These are phyloP conservation scores for Parascotia fuliginaria DNA, from an alignment of 2,888 invertebrate genomes.

Conservation along the genomic window DNA sequence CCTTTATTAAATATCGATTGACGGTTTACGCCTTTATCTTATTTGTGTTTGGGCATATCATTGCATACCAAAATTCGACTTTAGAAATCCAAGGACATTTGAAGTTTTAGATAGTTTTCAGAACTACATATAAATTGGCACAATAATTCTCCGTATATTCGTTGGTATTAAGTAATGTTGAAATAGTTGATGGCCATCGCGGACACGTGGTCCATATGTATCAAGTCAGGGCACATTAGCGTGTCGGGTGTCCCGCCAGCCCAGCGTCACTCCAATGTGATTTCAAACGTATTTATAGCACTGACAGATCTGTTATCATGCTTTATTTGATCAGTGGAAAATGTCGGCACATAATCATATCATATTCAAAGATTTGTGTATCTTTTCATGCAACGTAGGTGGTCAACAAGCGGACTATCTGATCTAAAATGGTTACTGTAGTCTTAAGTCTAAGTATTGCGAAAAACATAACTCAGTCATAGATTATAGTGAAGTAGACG, in stretches of 20 bases:
- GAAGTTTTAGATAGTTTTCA: not conserved
- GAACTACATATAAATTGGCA: not conserved
- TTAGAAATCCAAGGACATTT: too few relatives aligned
- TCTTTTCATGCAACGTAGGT: too few relatives aligned
- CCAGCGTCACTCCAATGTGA: slow-evolving; percentile 53
- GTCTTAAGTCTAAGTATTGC: too few relatives aligned
- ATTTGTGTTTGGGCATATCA: too few relatives aligned
- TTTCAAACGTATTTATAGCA: slow-evolving; percentile 66
- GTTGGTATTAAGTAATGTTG: slow-evolving; percentile 25
- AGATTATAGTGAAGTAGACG: too few relatives aligned
- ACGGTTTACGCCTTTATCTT: too few relatives aligned
- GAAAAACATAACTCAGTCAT: too few relatives aligned
- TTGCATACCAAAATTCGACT: too few relatives aligned
- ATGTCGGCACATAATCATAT: not conserved
- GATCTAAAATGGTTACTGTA: too few relatives aligned
- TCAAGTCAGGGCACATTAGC: slow-evolving; percentile 80
- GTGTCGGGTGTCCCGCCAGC: slow-evolving; percentile 70
- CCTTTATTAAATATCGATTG: too few relatives aligned
- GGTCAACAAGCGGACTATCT: too few relatives aligned
- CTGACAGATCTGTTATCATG: slow-evolving; percentile 42
- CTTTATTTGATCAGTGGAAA: not conserved
- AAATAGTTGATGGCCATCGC: slow-evolving; percentile 46
- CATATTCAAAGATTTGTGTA: too few relatives aligned
- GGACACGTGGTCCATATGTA: slow-evolving; percentile 77
- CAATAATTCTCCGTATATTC: not conserved